Conservation (phyloP, 1,140 invertebrate species). For the Pachyrhynchus sulphureomaculatus region DNA sequence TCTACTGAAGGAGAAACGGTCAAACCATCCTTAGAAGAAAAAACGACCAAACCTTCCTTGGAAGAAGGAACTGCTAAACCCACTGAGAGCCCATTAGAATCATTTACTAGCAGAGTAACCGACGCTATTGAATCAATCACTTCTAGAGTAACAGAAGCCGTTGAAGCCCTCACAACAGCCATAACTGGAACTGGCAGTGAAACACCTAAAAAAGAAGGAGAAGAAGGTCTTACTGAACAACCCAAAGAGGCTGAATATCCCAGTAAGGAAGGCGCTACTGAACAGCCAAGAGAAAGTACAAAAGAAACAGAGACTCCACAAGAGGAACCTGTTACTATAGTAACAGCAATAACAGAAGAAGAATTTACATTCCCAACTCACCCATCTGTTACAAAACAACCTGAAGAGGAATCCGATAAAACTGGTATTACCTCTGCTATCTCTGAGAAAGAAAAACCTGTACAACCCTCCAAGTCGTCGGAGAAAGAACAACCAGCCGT, state of each 20-base stretch:
- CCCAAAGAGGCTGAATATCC: conserved; percentile 9
- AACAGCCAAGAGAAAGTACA: background rate
- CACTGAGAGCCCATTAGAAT: conserved; percentile 25
- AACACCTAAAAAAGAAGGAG: background rate
- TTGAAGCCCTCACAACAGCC: conserved; percentile 25
- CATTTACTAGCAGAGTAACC: conserved; percentile 30
- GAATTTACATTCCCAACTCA: conserved; percentile 5
- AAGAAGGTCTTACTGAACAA: conserved; percentile 5
- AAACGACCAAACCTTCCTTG: background rate
- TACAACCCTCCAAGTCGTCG: background rate
- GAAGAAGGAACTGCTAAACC: conserved; percentile 2
- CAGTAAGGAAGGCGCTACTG: conserved; percentile 1
- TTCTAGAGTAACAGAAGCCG: conserved; percentile 24
- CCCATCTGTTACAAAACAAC: conserved; percentile 7
- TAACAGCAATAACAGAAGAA: background rate
- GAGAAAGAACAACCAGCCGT: background rate
- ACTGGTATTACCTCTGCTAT: background rate
- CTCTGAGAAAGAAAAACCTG: conserved; percentile 18
- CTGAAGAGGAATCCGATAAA: conserved; percentile 7
- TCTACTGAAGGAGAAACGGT: background rate
- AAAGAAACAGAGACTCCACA: background rate
- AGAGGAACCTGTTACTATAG: conserved; percentile 2
- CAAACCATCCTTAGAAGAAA: conserved; percentile 1
- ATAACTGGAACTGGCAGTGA: conserved; percentile 20
- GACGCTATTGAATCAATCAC: conserved; percentile 31